Evolutionary conservation across 2,797 vertebrate genomes (phyloP).

Genomic region (Perodicticus potto): DNA sequence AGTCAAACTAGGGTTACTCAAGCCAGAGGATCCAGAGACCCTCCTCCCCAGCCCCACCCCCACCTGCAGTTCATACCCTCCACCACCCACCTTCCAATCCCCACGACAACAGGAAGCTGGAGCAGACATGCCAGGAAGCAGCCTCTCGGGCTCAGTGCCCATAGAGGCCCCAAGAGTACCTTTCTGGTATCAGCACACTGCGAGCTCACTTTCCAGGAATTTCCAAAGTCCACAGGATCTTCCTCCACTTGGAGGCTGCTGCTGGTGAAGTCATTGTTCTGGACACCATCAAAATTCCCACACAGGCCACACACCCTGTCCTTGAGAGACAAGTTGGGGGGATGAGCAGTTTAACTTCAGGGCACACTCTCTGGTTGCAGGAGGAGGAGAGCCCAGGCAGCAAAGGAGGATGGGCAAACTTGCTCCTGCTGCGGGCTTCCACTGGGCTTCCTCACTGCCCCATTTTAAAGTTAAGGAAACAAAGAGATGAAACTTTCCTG

Average conservation of each 20-base stretch:
- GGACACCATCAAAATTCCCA: constrained; percentile 96
- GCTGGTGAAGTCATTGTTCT: constrained; percentile 97
- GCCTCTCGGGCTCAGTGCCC: neutral
- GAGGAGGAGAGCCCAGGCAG: neutral
- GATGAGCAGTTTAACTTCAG: neutral
- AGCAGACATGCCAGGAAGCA: neutral
- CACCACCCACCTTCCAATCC: neutral
- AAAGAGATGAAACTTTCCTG: neutral
- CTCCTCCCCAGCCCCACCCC: neutral
- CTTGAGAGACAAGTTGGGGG: constrained; percentile 83
- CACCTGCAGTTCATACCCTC: neutral
- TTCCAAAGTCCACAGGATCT: constrained; percentile 94
- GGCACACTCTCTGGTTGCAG: neutral
- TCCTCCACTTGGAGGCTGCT: constrained; percentile 96
- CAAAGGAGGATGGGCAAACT: neutral
- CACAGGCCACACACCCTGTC: constrained; percentile 96
- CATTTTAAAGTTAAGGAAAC: neutral
- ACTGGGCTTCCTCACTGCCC: neutral
- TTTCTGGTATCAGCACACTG: constrained; percentile 94
- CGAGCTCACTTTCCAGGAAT: constrained; percentile 96
- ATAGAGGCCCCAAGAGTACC: constrained; percentile 84
- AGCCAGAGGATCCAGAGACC: neutral
- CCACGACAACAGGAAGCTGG: neutral
- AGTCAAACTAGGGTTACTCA: neutral
- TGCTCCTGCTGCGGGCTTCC: neutral